Base-by-base conservation (phyloP, 1,140 invertebrate genomes). In the Cylas formicarius region DNA sequence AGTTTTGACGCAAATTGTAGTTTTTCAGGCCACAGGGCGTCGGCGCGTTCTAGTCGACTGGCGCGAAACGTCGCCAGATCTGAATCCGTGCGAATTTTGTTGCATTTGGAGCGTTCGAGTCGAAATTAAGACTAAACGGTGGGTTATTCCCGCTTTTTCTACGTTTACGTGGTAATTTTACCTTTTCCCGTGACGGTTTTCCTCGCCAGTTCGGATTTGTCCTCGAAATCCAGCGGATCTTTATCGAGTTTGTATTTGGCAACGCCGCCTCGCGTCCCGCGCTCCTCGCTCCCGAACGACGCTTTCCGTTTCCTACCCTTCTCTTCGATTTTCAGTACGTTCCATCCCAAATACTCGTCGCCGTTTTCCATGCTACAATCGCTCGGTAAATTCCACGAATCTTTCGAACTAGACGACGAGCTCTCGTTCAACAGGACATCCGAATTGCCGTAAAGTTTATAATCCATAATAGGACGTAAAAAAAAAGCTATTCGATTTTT, bases 311-410 rank as follows among this genome's bases (percentile, higher is more conserved):
- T 62, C 8, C 48, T 39, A 1, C 39, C 44, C 18, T 49, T 34
- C 22, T 54, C 58, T 39, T 57, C 57, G 9, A 60, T 55, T 48
- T 64, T 64, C 31, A 62, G 45, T 2, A 50, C 35, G 32, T 57
- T 60, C 63, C 63, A 66, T 39, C 55, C 51, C 41, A 66, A 66
- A 50, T 58, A 61, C 24, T 63, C 60, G n/a, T 60, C 60, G 32
- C 54, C 56, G 31, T 56, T 60, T 29, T 61, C 62, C 62, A 64
- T 63, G 27, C 52, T 52, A 46, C 43, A 48, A 20, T 57, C 52
- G 29, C 23, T 50, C 5, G 51, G 29, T 11, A 57, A 39, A 28
- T 52, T 55, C 58, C 58, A 61, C 7, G 53, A 56, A 26, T 52
- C 51, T 48, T 55, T 59, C 10, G 56, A 56, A 24, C 48, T 57